These are phyloP conservation scores for Corynorhinus townsendii DNA, from an alignment of 2,113 vertebrate species.

Conservation along the genomic window DNA sequence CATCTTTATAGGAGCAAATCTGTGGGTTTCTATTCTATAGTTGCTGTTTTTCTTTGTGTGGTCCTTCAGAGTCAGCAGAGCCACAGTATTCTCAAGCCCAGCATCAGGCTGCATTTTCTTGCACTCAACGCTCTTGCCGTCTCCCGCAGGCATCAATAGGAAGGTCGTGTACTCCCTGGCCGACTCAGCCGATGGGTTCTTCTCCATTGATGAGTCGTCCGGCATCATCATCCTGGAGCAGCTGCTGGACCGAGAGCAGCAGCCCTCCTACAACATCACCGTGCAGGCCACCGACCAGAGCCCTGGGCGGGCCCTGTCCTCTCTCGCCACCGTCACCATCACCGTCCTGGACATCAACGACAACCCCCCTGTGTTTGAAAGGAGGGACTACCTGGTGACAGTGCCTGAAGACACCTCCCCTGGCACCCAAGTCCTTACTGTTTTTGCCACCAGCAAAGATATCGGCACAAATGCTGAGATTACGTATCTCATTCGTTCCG, in stretches of 20 bases:
- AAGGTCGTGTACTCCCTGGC: conserved; percentile 90
- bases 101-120: fast-evolving
- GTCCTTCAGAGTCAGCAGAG: neutral
- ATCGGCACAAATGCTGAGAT: conserved; percentile 98
- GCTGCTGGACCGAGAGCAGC: conserved; percentile 91
- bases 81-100: fast-evolving
- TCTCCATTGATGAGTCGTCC: conserved; percentile 90
- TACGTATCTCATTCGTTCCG: conserved; percentile 92
- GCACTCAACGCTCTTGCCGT: neutral
- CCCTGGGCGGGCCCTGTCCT: conserved; percentile 84
- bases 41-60: fast-evolving
- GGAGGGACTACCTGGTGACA: conserved; percentile 91
- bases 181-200: conserved; percentile 87
- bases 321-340: conserved; percentile 88
- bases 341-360: conserved; percentile 96
- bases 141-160: conserved; percentile 86
- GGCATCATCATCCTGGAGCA: conserved; percentile 93
- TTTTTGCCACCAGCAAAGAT: conserved; percentile 96
- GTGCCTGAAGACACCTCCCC: conserved; percentile 90
- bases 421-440: conserved; percentile 88
- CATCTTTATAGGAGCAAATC: neutral
- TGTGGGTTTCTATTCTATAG: neutral
- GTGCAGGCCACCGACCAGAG: conserved; percentile 91
- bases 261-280: conserved; percentile 89
- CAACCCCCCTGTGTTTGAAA: conserved; percentile 96